phyloP scores from a whole-genome alignment of 2,113 vertebrate species.

The Jacana jacana region DNA sequence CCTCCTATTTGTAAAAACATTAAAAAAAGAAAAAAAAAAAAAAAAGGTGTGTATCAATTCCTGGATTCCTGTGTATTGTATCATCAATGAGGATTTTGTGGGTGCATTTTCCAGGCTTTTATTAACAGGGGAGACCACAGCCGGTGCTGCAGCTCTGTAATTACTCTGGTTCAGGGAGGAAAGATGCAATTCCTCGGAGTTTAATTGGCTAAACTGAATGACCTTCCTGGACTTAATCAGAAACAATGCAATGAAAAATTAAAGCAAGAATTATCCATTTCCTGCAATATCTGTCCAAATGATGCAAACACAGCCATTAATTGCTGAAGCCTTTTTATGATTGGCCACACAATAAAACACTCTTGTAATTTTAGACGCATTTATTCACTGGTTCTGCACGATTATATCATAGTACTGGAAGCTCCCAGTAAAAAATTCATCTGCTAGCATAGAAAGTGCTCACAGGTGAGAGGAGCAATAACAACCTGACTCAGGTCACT shows the following conservation, averaged over 20 bases:
- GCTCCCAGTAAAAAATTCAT: neutral
- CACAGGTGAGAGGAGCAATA: neutral
- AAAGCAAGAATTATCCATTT: neutral
- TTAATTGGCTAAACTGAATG: neutral
- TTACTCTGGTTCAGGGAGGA: neutral
- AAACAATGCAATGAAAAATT: slow-evolving; percentile 20
- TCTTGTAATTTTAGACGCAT: neutral
- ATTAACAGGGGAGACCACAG: neutral
- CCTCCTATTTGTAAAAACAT: neutral
- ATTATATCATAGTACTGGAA: neutral
- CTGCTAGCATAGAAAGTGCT: neutral
- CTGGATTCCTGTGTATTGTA: neutral
- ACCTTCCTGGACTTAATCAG: neutral
- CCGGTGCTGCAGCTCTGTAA: neutral
- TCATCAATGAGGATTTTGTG: neutral
- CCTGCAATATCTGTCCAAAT: neutral
- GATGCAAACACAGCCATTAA: neutral
- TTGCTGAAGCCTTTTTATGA: neutral
- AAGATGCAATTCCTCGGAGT: neutral
- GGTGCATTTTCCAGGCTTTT: neutral
- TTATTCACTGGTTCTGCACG: neutral
- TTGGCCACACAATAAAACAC: neutral
- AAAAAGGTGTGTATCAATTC: neutral
- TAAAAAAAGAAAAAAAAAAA: neutral
- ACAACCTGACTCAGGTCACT: neutral